Conservation (phyloP, 2,113 vertebrate genomes). For the Lampris megalopsis region DNA sequence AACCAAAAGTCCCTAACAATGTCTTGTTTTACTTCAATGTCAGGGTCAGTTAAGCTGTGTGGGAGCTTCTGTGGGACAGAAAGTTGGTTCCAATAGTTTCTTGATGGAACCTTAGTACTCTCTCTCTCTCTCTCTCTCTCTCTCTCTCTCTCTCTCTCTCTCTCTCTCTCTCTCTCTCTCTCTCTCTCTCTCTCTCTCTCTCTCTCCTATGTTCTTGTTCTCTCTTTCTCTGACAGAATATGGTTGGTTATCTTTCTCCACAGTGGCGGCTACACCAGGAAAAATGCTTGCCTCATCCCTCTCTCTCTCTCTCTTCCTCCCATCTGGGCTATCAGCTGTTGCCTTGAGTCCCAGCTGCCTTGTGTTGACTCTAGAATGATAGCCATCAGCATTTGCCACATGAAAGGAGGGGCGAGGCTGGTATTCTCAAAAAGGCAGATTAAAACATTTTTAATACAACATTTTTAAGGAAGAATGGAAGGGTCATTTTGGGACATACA, state of each 20-base stretch:
- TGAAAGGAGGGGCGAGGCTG: constrained; percentile 69
- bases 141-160: constrained; percentile 11
- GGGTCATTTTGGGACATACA: constrained; percentile 46
- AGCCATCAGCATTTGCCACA: constrained; percentile 81
- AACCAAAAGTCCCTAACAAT: not conserved
- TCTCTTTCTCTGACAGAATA: constrained; percentile 7
- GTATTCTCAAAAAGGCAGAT: constrained; percentile 69
- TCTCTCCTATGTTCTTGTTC: not conserved
- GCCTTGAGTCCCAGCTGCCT: constrained; percentile 76
- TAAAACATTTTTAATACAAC: constrained; percentile 6
- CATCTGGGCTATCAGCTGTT: constrained; percentile 79
- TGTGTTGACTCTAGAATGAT: constrained; percentile 80
- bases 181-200: constrained; percentile 22
- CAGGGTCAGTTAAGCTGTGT: not conserved
- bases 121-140: constrained; percentile 14
- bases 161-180: constrained; percentile 20
- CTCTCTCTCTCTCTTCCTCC: not conserved
- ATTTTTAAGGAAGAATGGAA: constrained; percentile 43
- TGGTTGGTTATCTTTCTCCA: constrained; percentile 39
- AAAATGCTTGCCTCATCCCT: constrained; percentile 8
- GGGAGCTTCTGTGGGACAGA: not conserved
- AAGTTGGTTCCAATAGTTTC: constrained; percentile 8
- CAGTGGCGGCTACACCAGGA: constrained; percentile 17
- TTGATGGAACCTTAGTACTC: constrained; percentile 6
- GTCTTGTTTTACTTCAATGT: too few relatives aligned